A percentile compares a stretch with the other conserved stretches of the same genome.
These are phyloP conservation scores for Coracopsis vasa DNA, from an alignment of 2,113 vertebrate species.

Conservation along the genomic window DNA sequence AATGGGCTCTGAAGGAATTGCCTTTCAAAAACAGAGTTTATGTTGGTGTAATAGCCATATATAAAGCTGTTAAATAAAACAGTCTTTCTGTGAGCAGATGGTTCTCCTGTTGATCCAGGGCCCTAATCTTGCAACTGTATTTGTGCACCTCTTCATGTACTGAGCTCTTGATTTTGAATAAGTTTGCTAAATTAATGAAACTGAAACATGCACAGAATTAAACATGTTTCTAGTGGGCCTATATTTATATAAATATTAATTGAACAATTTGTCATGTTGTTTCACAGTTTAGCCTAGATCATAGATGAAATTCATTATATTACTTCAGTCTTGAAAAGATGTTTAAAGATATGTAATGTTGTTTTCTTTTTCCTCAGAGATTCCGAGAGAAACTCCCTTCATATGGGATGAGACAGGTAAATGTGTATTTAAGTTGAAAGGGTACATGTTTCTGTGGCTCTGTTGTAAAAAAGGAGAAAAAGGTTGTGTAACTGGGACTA, in stretches of 20 bases:
- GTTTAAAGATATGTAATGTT: not conserved
- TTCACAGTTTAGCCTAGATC: not conserved
- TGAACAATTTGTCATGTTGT: not conserved
- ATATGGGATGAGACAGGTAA: constrained; percentile 87
- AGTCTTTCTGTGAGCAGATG: accelerated
- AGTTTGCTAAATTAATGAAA: not conserved
- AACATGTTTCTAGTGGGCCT: not conserved
- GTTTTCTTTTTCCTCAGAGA: constrained; percentile 72
- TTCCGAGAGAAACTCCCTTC: constrained; percentile 95
- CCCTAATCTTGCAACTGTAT: not conserved
- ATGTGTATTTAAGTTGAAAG: not conserved
- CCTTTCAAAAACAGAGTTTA: not conserved
- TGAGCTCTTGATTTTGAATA: not conserved
- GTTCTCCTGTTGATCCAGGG: not conserved
- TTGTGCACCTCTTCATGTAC: accelerated
- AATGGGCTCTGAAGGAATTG: not conserved
- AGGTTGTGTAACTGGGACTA: not conserved
- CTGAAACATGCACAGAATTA: not conserved
- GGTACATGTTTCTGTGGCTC: not conserved
- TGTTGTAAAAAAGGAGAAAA: not conserved
- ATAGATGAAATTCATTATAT: not conserved
- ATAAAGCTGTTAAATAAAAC: not conserved
- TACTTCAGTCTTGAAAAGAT: not conserved
- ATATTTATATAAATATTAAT: not conserved
- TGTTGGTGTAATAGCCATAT: not conserved